Conservation (phyloP, 2,888 invertebrate genomes). For the Axea sp. region DNA sequence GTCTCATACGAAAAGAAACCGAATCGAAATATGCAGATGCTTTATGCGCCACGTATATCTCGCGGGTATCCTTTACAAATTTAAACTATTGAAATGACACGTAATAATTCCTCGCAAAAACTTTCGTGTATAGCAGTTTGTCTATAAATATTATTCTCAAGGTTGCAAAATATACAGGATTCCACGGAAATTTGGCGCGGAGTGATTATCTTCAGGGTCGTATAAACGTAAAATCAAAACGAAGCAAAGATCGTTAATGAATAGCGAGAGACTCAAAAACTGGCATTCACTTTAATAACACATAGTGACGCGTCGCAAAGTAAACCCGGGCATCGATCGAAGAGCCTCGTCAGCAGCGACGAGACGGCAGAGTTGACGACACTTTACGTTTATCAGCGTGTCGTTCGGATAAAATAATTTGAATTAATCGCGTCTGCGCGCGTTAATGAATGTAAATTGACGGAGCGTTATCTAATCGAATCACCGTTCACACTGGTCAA, state of each 20-base stretch:
- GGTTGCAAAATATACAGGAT: no score
- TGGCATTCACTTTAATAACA: conserved; percentile 11
- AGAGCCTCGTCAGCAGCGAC: conserved; percentile 50
- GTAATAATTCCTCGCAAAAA: no score
- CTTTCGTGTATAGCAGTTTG: no score
- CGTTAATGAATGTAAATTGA: conserved; percentile 4
- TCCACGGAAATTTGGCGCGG: no score
- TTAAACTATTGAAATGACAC: no score
- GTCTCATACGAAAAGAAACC: no score
- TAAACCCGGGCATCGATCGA: conserved; percentile 65
- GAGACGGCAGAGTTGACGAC: conserved; percentile 63
- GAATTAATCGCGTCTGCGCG: conserved; percentile 63
- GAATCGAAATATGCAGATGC: no score
- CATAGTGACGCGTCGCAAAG: conserved; percentile 64
- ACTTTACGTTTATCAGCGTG: conserved; percentile 51
- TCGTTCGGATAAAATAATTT: conserved; percentile 66
- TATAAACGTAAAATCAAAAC: conserved; percentile 5
- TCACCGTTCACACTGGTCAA: not conserved
- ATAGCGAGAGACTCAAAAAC: conserved; percentile 7
- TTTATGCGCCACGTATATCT: no score
- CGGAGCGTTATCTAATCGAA: no score
- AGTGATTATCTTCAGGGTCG: conserved; percentile 2
- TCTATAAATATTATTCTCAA: no score
- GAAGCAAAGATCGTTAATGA: conserved; percentile 19
- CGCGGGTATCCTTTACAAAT: no score